Base-by-base conservation (phyloP, 1,140 invertebrate genomes). In the Steinernema feltiae region DNA sequence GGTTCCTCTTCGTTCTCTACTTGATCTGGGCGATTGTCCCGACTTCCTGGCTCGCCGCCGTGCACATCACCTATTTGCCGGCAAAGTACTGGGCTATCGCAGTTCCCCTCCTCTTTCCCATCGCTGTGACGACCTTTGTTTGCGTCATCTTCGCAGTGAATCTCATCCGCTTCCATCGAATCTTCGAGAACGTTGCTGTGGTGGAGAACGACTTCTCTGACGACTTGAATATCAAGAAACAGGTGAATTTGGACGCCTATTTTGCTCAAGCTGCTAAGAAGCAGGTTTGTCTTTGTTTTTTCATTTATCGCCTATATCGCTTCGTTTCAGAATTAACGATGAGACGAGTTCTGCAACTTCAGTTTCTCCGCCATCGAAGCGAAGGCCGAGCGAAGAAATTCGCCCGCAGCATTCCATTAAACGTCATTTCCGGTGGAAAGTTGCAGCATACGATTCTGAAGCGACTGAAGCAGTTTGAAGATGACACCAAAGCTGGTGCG, bases 11-110 rank as follows among this genome's bases (percentile, higher is more conserved):
- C 0, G 69, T 76, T 0, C 24, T 78, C n/a, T 80, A 80, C 71
- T 30, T 80, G 12, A 72, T 80, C 32, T 80, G 79, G 79, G 78
- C 78, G 1, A 35, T 80, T 30, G 70, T 81, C 0, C 79, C 79
- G 17, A 73, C 70, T 1, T 80, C 46, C 41, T 80, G 35, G 74
- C 74, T 80, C 27, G 71, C 29, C 27, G 72, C 0, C 69, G 70
- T 78, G 18, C 21, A 78, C 21, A 73, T 80, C 75, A 80, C 78
- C 12, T 80, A 80, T 32, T 32, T 79, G 18, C 79, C 79, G 17
- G 48, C 78, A 1, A 80, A 80, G 46, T 73, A 75, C 63, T 80
- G 79, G 79, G 79, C 79, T 30, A 78, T 79, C 21, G 73, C 78
- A 7, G 53, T 80, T 21, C 79, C 79, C 21, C 76, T 79, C 1